phyloP scores from a whole-genome alignment of 2,113 vertebrate species.

The Aleadryas rufinucha region DNA sequence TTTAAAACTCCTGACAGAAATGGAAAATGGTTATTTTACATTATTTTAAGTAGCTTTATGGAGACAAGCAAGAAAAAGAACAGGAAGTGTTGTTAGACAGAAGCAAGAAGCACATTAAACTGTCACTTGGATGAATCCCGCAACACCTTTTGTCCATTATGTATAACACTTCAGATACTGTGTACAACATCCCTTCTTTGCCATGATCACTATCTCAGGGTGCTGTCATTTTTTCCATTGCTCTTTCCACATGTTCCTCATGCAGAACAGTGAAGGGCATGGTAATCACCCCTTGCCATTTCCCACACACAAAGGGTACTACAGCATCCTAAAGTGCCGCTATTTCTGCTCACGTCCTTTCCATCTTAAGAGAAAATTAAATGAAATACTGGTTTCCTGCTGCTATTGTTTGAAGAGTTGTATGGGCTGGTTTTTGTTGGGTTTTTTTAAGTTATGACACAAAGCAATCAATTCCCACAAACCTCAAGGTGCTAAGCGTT shows the following conservation, averaged over 20 bases:
- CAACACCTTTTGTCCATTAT: not conserved
- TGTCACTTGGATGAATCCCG: not conserved
- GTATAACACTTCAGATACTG: not conserved
- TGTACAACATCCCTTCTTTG: not conserved
- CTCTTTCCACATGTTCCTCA: not conserved
- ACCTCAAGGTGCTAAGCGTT: not conserved
- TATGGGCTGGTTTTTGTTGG: not conserved
- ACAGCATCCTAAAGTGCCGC: not conserved
- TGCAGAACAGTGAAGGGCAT: rapidly evolving
- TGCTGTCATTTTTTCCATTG: not conserved
- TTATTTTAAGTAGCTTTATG: not conserved
- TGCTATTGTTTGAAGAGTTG: not conserved
- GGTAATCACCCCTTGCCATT: not conserved
- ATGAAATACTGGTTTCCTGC: not conserved
- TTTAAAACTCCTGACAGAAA: not conserved
- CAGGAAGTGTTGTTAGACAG: not conserved
- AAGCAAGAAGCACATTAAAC: not conserved
- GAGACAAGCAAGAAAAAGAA: not conserved
- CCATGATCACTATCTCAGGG: not conserved
- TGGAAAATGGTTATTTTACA: not conserved
- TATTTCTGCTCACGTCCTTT: not conserved
- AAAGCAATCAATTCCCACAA: not conserved
- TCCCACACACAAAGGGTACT: not conserved
- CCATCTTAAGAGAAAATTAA: not conserved
- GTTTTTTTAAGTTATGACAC: not conserved